Percentiles rank a stretch among this genome's conserved stretches.
Conservation (phyloP, 2,797 vertebrate species). For the Allobates femoralis region DNA sequence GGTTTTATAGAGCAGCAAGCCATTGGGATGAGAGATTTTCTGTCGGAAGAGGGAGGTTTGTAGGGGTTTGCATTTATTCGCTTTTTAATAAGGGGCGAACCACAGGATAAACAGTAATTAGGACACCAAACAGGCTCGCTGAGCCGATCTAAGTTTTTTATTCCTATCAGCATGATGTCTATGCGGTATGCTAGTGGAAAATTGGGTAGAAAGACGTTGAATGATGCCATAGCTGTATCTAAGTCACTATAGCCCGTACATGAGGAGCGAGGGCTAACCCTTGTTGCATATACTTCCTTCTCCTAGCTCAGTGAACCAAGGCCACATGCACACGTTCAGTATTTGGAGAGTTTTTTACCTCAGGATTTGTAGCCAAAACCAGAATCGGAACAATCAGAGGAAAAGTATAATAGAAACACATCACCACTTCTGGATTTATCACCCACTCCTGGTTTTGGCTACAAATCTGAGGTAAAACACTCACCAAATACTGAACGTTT, state of each 20-base stretch:
- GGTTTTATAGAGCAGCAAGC: conserved; percentile 2
- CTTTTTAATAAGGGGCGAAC: conserved; percentile 85
- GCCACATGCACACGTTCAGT: too few relatives aligned
- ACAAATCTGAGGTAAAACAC: too few relatives aligned
- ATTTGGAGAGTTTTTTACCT: too few relatives aligned
- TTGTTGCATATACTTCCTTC: background rate
- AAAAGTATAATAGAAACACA: too few relatives aligned
- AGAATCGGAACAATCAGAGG: too few relatives aligned
- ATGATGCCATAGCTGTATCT: background rate
- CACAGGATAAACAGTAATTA: conserved; percentile 85
- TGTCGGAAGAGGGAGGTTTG: conserved; percentile 17
- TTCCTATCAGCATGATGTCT: conserved; percentile 81
- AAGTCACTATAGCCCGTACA: background rate
- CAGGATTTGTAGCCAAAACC: too few relatives aligned
- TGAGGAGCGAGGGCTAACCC: background rate
- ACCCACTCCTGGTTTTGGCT: too few relatives aligned
- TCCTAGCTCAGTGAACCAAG: background rate
- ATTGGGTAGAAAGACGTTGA: background rate
- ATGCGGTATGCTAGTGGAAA: conserved; percentile 17
- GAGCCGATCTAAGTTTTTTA: conserved; percentile 81
- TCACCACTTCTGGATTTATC: too few relatives aligned
- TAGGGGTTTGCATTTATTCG: conserved; percentile 68
- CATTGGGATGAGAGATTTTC: background rate
- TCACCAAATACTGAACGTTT: too few relatives aligned
- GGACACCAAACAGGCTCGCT: conserved; percentile 81